Conservation (phyloP, 2,888 invertebrate species). For the Eulithis testata region DNA sequence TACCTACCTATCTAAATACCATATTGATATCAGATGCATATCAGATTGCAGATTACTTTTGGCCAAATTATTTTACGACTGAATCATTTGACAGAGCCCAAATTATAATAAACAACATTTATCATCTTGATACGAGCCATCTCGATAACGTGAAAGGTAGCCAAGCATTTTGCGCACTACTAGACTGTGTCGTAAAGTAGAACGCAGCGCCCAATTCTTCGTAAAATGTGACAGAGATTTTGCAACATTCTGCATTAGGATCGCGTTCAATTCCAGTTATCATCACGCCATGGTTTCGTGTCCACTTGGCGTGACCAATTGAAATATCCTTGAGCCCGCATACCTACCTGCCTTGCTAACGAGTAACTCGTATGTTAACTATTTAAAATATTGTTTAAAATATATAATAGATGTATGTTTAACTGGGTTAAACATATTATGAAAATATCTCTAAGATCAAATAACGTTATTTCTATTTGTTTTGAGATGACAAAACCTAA, state of each 20-base stretch:
- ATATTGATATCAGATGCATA: no score
- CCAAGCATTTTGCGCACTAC: constrained; percentile 4
- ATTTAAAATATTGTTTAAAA: not conserved
- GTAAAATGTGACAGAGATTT: constrained; percentile 30
- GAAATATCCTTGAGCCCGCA: constrained; percentile 40
- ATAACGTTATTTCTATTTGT: not conserved
- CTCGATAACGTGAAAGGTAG: not conserved
- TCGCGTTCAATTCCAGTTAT: constrained; percentile 24
- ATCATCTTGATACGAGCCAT: constrained; percentile 3
- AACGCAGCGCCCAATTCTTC: constrained; percentile 14
- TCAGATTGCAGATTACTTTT: no score
- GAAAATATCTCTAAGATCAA: no score
- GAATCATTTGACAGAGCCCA: no score
- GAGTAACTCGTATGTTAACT: not conserved
- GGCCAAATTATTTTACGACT: no score
- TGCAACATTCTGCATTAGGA: constrained; percentile 27
- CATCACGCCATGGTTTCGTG: constrained; percentile 38
- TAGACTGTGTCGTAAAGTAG: constrained; percentile 4
- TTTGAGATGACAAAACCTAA: constrained; percentile 5
- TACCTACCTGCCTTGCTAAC: constrained; percentile 3
- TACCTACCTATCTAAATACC: no score
- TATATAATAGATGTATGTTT: not conserved
- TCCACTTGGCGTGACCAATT: constrained; percentile 39
- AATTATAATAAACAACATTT: not conserved
- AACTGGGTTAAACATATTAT: not conserved